Percentiles rank a stretch among this genome's conserved stretches.
Evolutionary conservation across 23 tunicate genomes (phyloP).

Genomic region (Ascidia mentula): DNA sequence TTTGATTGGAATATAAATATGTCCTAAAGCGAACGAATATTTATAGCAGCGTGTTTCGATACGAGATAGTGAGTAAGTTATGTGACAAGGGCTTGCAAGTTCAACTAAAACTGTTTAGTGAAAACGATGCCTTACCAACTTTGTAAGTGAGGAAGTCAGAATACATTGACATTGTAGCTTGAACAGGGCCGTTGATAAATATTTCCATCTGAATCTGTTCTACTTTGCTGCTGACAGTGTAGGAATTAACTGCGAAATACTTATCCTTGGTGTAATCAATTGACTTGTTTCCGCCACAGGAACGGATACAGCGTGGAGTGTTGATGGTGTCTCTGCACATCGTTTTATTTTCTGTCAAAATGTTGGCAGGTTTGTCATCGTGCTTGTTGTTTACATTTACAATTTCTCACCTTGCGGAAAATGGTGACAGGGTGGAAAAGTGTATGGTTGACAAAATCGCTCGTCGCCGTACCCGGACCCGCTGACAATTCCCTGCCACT

Average conservation of each 20-base stretch:
- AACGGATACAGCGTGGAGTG: neutral
- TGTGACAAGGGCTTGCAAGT: too few species aligned
- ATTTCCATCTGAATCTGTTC: slow-evolving; percentile 2
- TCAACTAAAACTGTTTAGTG: too few species aligned
- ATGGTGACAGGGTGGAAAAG: neutral
- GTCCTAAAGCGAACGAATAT: too few species aligned
- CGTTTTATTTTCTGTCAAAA: neutral
- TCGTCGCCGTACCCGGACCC: neutral
- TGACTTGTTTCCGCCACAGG: neutral
- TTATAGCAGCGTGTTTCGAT: too few species aligned
- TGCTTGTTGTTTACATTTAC: neutral
- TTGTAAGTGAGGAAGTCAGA: neutral
- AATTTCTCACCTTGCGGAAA: neutral
- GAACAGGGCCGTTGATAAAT: neutral
- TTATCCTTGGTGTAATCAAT: neutral
- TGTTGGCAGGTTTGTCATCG: too few species aligned
- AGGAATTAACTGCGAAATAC: neutral
- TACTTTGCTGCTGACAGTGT: slow-evolving; percentile 2
- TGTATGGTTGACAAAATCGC: neutral
- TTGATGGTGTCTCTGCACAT: neutral
- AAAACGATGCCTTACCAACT: neutral
- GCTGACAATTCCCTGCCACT: neutral
- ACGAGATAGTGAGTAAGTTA: too few species aligned
- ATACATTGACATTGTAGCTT: neutral
- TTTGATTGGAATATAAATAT: too few species aligned